Evolutionary conservation across 35 echinoderm and acorn worm genomes (phyloP), one percentile per base, ranked within the genome.

Genomic region (Chiridota heheva): DNA sequence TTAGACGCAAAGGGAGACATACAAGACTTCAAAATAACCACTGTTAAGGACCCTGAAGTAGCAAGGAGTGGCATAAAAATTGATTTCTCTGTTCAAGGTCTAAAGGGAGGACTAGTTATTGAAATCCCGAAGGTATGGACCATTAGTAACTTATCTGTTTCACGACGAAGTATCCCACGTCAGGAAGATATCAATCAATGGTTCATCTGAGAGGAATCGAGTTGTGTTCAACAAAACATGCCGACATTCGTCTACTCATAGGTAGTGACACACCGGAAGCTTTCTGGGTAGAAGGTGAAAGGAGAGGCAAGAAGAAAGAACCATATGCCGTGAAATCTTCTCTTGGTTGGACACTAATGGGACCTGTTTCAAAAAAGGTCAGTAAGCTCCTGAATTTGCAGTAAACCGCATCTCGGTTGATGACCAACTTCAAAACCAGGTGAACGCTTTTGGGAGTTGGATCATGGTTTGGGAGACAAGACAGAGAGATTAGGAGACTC

Each of bases 211-310:
- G 34, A 27, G 86, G 64, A 0, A 81, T 88, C 34, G 53, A 48
- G 2, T 20, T 88, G 1, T 76, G 63, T 36, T 43, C 55, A 43
- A 22, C 33, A n/a, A 68, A 87, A 28, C 40, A 49, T 2, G 70
- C 78, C 36, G 63, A 81, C 13, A 59, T 88, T 5, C 80, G 8
- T 28, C 63, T 88, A 3, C 48, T 88, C 2, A 44, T 88, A 4
- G 86, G 75, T 7, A 64, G 68, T 24, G 77, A 82, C 64, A 43
- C 36, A 1, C 86, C 86, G 0, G 86, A 89, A 34, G 86, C 78
- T 6, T 74, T 82, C 36, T 89, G 86, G 77, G 86, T 82, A 7
- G 30, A 60, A 28, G 86, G 75, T 37, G 78, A 89, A 42, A 73
- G 78, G 55, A 34, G 48, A 63, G 67, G 86, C 2, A 20, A 39